Evolutionary conservation across 2,113 vertebrate species (phyloP).

Genomic region (Corythornis vintsioides): DNA sequence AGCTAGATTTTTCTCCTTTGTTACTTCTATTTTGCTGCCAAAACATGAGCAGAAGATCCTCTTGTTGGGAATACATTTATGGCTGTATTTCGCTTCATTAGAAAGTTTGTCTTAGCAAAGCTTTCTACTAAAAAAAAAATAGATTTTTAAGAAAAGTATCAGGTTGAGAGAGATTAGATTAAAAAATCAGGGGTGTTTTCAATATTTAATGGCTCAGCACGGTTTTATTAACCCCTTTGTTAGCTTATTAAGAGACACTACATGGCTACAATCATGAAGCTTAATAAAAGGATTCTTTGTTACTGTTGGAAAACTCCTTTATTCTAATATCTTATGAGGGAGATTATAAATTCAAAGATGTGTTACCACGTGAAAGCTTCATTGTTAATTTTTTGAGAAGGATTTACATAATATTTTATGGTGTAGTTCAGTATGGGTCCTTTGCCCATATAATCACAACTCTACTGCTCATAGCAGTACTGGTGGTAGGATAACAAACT

Average conservation of each 20-base stretch:
- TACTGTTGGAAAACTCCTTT: not conserved
- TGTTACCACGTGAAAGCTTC: not conserved
- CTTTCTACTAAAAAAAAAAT: not conserved
- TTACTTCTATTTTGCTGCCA: not conserved
- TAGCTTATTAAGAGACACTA: not conserved
- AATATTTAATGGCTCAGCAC: not conserved
- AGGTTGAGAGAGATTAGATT: not conserved
- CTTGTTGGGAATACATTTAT: not conserved
- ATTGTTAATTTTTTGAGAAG: not conserved
- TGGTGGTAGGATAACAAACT: not conserved
- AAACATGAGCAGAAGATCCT: not conserved
- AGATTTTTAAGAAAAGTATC: not conserved
- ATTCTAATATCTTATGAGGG: not conserved
- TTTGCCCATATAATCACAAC: not conserved
- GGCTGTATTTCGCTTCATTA: not conserved
- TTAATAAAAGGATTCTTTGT: not conserved
- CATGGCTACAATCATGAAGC: not conserved
- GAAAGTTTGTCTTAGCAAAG: not conserved
- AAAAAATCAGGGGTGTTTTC: not conserved
- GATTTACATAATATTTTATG: not conserved
- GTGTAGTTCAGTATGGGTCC: fast-evolving
- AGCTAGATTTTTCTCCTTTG: not conserved
- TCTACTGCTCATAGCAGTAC: not conserved
- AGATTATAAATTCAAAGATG: not conserved
- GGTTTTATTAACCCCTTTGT: not conserved